Evolutionary conservation across 2,888 invertebrate species (phyloP), one percentile per base, ranked within the genome.

Genomic region (Cetonia aurata): DNA sequence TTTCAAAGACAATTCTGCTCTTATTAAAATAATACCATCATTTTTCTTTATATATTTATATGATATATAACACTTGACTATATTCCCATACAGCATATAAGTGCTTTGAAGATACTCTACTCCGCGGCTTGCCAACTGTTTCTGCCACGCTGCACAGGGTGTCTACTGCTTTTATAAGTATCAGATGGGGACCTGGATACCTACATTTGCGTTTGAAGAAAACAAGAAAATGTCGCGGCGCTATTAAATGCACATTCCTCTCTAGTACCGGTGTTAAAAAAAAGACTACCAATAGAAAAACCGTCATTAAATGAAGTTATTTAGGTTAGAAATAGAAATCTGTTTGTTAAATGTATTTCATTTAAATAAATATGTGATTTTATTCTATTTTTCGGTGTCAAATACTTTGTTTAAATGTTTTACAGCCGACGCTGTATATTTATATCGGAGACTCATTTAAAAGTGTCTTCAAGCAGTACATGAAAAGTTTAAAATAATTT

Each of bases 111-210:
- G 46, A 8, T 48, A 19, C 25, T 52, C 53, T 48, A 19, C 25
- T 52, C 53, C 55, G n/a, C 15, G 55, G 62, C 46, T 33, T 33
- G 71, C 41, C 48, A 53, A 72, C 44, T 56, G 57, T 52, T 65
- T 72, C 72, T 72, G 74, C 42, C 65, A 46, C 17, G 56, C 12
- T 9, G 17, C 3, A 70, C 71, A 71, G 66, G 68, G 25, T 41
- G 71, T 56, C 66, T 57, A 69, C 75, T 72, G 76, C 79, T 81
- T 76, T 81, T 82, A 81, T 81, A 82, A 79, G 79, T 79, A 81
- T 78, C 76, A 75, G 74, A 76, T 70, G 75, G 37, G 77, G 82
- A 80, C 80, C 81, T 77, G 78, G 68, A 80, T 79, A 81, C 81
- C 82, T 79, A 82, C 77, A 78, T 80, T 78, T 72, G 52, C 69